These are phyloP conservation scores for Paralinhomoeus sp. DNA, from an alignment of 2,888 invertebrate genomes.

Conservation along the genomic window DNA sequence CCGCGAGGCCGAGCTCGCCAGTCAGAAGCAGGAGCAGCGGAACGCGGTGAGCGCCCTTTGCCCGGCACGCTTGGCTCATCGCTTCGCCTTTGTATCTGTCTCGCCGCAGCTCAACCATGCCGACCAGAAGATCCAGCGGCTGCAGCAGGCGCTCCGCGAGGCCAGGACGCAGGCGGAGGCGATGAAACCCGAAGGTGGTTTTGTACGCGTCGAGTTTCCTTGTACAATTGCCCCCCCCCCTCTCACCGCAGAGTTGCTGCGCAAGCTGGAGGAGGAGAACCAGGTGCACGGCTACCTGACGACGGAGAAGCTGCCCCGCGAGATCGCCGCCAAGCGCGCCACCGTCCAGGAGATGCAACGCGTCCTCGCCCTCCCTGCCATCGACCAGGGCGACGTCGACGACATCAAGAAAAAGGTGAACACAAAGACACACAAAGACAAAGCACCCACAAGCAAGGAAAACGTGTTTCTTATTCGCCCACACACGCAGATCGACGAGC, in stretches of 20 bases:
- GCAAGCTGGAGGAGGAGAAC: conserved; percentile 50
- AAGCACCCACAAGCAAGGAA: conserved; percentile 28
- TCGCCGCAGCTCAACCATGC: conserved; percentile 29
- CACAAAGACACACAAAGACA: neutral
- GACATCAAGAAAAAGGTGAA: conserved; percentile 40
- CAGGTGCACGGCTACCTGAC: conserved; percentile 50
- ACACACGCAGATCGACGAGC: conserved; percentile 30
- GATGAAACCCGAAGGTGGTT: conserved; percentile 38
- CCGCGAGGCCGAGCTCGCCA: conserved; percentile 35
- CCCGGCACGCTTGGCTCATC: too few species aligned
- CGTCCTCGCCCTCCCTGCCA: conserved; percentile 42
- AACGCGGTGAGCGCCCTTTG: conserved; percentile 24
- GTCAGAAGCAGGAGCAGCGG: conserved; percentile 38
- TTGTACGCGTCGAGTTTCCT: too few species aligned
- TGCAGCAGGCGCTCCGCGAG: conserved; percentile 45
- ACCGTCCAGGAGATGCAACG: conserved; percentile 45
- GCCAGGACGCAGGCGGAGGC: conserved; percentile 36
- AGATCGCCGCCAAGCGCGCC: conserved; percentile 40
- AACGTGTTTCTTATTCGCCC: too few species aligned
- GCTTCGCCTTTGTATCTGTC: too few species aligned
- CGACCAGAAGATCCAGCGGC: conserved; percentile 36
- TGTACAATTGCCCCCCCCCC: too few species aligned
- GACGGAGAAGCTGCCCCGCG: conserved; percentile 54
- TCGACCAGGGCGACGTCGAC: conserved; percentile 42
- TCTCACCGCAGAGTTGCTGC: conserved; percentile 36